A percentile compares a stretch with the other conserved stretches of the same genome.
These are phyloP conservation scores for Apodemia zela DNA, from an alignment of 2,888 invertebrate species.

Conservation along the genomic window DNA sequence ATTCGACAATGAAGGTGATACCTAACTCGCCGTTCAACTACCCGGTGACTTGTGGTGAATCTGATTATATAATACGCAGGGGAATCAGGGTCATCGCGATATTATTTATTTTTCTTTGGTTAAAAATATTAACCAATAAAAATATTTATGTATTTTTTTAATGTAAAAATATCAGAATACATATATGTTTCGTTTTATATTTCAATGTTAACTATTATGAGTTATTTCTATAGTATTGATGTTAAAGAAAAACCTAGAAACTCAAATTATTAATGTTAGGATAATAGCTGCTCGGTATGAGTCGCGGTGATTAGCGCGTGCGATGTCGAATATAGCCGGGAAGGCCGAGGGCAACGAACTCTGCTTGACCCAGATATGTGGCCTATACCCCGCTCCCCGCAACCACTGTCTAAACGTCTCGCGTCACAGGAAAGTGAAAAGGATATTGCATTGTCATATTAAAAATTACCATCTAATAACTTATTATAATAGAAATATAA, in stretches of 20 bases:
- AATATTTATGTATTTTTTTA: too few species aligned
- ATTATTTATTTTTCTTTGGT: too few species aligned
- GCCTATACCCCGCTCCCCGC: constrained; percentile 38
- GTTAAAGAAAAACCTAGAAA: constrained; percentile 21
- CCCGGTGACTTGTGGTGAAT: too few species aligned
- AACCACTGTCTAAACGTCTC: constrained; percentile 36
- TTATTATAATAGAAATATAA: neutral
- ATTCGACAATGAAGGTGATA: too few species aligned
- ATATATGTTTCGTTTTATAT: too few species aligned
- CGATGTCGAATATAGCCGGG: constrained; percentile 77
- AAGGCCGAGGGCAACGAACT: constrained; percentile 81
- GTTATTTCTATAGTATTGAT: neutral
- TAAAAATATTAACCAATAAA: too few species aligned
- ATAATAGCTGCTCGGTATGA: constrained; percentile 38
- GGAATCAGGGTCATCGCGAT: too few species aligned
- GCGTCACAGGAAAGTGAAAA: constrained; percentile 69
- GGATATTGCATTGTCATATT: constrained; percentile 40
- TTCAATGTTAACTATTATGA: neutral
- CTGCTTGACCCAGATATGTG: constrained; percentile 74
- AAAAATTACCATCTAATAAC: constrained; percentile 18
- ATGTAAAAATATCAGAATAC: too few species aligned
- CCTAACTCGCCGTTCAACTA: too few species aligned
- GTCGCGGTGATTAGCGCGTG: constrained; percentile 58
- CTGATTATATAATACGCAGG: too few species aligned
- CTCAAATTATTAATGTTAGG: constrained; percentile 19